Evolutionary conservation across 2,797 vertebrate species (phyloP).

Genomic region (Staurois parvus): DNA sequence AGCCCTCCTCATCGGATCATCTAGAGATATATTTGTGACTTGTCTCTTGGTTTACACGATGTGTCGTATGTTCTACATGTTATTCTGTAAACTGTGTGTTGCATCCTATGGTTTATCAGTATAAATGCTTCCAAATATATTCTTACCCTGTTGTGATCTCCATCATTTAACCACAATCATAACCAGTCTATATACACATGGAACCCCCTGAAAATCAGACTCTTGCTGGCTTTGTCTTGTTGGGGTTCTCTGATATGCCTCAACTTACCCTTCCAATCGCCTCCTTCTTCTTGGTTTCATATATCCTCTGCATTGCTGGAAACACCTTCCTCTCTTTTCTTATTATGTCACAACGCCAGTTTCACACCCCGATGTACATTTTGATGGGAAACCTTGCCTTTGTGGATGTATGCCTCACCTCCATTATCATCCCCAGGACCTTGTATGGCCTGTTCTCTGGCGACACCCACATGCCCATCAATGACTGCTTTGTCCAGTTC

Average conservation of each 20-base stretch:
- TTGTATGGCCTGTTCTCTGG: constrained; percentile 29
- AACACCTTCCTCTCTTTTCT: constrained; percentile 10
- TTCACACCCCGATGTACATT: constrained; percentile 31
- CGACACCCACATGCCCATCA: constrained; percentile 25
- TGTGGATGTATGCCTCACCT: too few species aligned
- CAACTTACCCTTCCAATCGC: constrained; percentile 17
- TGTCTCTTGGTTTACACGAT: too few species aligned
- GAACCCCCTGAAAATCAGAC: constrained; percentile 8
- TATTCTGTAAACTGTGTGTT: too few species aligned
- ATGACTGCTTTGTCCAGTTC: constrained; percentile 23
- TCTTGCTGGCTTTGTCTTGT: background rate
- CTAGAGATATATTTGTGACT: too few species aligned
- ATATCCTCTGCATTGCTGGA: constrained; percentile 27
- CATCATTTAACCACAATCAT: too few species aligned
- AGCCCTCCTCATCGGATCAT: too few species aligned
- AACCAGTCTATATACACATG: background rate
- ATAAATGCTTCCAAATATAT: too few species aligned
- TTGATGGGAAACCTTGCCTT: too few species aligned
- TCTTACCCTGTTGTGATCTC: too few species aligned
- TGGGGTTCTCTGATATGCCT: constrained; percentile 37
- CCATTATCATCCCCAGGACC: constrained; percentile 21
- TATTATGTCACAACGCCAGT: constrained; percentile 23
- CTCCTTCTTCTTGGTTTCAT: background rate
- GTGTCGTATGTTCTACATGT: too few species aligned
- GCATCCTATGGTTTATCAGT: too few species aligned